phyloP scores from a whole-genome alignment of 2,797 vertebrate species.

The Lophura swinhoii region DNA sequence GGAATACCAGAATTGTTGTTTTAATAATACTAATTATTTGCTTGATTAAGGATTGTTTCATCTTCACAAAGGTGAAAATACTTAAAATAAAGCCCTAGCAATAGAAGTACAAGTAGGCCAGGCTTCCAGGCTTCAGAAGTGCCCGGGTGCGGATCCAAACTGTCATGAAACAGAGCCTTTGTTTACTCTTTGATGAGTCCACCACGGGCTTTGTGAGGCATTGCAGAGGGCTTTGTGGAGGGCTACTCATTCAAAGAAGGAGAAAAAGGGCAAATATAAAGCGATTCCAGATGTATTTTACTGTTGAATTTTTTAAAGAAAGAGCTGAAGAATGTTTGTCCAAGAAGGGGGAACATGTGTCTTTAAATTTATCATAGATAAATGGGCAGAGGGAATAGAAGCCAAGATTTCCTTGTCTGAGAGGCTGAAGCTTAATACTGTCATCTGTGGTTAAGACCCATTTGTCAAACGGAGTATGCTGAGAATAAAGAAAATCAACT shows the following conservation, averaged over 20 bases:
- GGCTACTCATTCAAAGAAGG: not conserved
- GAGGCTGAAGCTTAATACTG: slow-evolving; percentile 64
- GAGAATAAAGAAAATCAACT: slow-evolving; percentile 68
- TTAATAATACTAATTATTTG: not conserved
- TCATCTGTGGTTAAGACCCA: slow-evolving; percentile 70
- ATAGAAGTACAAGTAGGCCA: not conserved
- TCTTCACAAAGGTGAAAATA: not conserved
- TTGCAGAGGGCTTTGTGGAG: not conserved
- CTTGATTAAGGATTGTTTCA: not conserved
- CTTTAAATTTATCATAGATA: slow-evolving; percentile 74
- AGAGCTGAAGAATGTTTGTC: slow-evolving; percentile 3
- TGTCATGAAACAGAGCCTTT: not conserved
- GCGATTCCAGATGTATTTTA: not conserved
- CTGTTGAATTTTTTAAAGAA: not conserved
- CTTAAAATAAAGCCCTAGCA: not conserved
- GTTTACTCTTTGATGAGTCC: not conserved
- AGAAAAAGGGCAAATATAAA: not conserved
- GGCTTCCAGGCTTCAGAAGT: not conserved
- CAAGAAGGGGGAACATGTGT: slow-evolving; percentile 50
- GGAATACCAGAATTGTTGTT: not conserved
- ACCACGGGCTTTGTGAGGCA: not conserved
- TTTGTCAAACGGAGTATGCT: slow-evolving; percentile 66
- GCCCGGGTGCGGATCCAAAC: not conserved
- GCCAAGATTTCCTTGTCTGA: slow-evolving; percentile 67
- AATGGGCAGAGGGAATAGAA: slow-evolving; percentile 61